Percentiles rank a stretch among this genome's conserved stretches.
Evolutionary conservation across 1,140 invertebrate species (phyloP).

Genomic region (Drosophila teissieri): DNA sequence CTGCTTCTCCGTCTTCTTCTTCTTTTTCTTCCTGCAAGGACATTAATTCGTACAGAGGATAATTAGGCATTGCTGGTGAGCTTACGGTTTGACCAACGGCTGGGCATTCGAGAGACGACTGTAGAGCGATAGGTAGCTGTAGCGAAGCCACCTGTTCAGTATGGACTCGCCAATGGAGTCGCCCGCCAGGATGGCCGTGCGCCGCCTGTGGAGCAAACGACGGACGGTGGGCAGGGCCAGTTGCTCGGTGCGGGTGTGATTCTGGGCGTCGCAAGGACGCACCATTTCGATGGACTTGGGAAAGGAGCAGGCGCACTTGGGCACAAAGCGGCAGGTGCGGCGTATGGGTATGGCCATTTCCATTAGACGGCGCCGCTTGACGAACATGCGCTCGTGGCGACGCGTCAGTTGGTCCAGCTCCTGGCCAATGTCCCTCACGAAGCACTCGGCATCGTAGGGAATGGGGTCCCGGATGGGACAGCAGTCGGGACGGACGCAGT

Average conservation of each 20-base stretch:
- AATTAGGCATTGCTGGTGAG: no score
- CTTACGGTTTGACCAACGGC: slow-evolving; percentile 56
- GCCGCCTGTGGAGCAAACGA: slow-evolving; percentile 38
- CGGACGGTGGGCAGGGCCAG: slow-evolving; percentile 60
- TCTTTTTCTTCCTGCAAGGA: slow-evolving; percentile 44
- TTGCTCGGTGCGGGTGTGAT: slow-evolving; percentile 71
- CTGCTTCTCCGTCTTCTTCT: slow-evolving; percentile 48
- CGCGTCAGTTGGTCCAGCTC: slow-evolving; percentile 45
- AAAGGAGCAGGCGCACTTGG: slow-evolving; percentile 66
- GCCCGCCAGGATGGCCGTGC: slow-evolving; percentile 24
- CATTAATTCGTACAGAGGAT: no score
- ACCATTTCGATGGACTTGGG: slow-evolving; percentile 66
- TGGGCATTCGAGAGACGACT: slow-evolving; percentile 67
- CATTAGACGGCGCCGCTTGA: slow-evolving; percentile 53
- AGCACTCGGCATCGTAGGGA: slow-evolving; percentile 63
- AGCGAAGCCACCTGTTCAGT: slow-evolving; percentile 68
- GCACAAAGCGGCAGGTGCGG: slow-evolving; percentile 45
- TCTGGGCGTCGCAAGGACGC: slow-evolving; percentile 24
- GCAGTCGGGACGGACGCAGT: slow-evolving; percentile 64
- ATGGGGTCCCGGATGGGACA: slow-evolving; percentile 49
- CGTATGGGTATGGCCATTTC: slow-evolving; percentile 53
- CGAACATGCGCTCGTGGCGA: slow-evolving; percentile 52
- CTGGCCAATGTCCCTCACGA: slow-evolving; percentile 54
- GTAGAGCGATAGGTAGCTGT: slow-evolving; percentile 71
- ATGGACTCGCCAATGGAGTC: slow-evolving; percentile 60